phyloP scores from a whole-genome alignment of 2,888 invertebrate species.

The Gortyna flavago region DNA sequence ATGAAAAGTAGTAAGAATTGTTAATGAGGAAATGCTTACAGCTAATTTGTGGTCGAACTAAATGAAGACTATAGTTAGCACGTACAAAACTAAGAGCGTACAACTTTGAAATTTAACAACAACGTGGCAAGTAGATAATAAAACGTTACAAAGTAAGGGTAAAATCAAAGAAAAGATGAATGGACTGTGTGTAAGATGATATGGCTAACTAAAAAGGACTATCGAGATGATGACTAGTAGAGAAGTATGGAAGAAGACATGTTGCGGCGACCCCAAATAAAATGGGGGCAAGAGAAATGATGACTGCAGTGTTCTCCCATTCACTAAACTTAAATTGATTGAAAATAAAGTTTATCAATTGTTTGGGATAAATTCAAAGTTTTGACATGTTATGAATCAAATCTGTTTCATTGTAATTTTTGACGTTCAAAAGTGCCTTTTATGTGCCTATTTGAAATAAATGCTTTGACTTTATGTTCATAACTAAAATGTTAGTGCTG shows the following conservation, averaged over 20 bases:
- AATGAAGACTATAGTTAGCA: constrained; percentile 18
- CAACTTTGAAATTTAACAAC: not conserved
- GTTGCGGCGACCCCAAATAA: not conserved
- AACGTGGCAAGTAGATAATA: not conserved
- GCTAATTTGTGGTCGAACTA: constrained; percentile 18
- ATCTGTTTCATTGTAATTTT: too few species aligned
- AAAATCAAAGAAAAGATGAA: not conserved
- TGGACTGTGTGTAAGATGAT: not conserved
- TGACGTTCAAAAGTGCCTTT: too few species aligned
- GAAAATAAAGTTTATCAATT: not conserved
- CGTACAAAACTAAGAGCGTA: not conserved
- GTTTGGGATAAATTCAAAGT: not conserved
- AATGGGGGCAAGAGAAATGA: not conserved
- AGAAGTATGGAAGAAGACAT: not conserved
- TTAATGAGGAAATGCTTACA: constrained; percentile 20
- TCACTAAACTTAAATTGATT: not conserved
- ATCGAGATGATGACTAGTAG: not conserved
- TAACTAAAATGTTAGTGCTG: not conserved
- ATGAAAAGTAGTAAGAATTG: not conserved
- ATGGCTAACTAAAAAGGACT: not conserved
- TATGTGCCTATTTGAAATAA: too few species aligned
- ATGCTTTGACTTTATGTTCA: too few species aligned
- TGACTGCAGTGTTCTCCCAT: not conserved
- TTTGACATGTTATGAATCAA: not conserved
- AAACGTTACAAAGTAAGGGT: not conserved